Base-by-base conservation (phyloP, 2,797 vertebrate genomes). In the Gymnoscopelus braueri region DNA sequence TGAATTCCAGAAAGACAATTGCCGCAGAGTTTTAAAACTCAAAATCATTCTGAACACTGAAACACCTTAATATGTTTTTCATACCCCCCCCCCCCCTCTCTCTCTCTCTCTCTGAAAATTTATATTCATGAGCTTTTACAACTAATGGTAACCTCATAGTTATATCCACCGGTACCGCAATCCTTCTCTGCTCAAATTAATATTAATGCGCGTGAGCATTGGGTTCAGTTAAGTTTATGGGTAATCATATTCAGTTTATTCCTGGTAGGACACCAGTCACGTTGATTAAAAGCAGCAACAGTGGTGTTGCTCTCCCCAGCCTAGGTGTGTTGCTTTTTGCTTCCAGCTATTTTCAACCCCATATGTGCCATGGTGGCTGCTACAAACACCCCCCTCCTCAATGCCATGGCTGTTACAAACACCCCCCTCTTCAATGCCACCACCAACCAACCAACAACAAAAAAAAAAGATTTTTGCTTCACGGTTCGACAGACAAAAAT, bases 161-260 rank as follows among this genome's bases (percentile, higher is more conserved):
- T 91, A 91, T 91, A 29, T 29, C 26, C 26, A 2, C 83, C 82
- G 15, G 75, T 65, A 82, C 76, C 79, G 86, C 89, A 86, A 91
- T 92, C 78, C 73, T 79, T 89, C 91, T 87, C 77, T 89, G 89
- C 89, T 91, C 19, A 93, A 94, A 94, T 94, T 82, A 94, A 94
- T 94, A 94, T 94, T 92, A 94, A 95, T 94, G 91, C 85, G 81
- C 80, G 84, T 83, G 90, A 91, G 88, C 87, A 80, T 74, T 85
- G 88, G 91, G 89, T 93, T 93, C 90, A 89, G 88, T 93, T 94
- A 93, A 93, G 91, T 93, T 94, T 94, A 94, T 92, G 91, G 92
- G 89, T 94, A 93, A 94, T 94, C 91, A 94, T 93, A 93, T 94
- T 94, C 87, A 90, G 88, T 92, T 93, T 93, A 94, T 94, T 94